Evolutionary conservation across 1,140 invertebrate genomes (phyloP), one percentile per base, ranked within the genome.

Genomic region (Trachymyrmex cornetzi): DNA sequence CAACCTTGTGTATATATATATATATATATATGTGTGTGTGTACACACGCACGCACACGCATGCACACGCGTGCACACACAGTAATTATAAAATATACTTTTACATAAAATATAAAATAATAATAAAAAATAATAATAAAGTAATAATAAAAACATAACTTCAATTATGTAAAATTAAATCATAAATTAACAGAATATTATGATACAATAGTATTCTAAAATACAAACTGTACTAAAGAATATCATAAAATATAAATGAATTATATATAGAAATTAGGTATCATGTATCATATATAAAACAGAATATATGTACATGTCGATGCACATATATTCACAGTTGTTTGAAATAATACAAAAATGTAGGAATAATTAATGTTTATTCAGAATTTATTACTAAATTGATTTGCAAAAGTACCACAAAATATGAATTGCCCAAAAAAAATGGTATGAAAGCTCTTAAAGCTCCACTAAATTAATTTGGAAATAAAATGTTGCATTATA

Each of bases 301-400:
- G 4, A 24, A 74, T 66, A 85, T n/a, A 89, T n/a, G 34, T 53
- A 34, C 12, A 44, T 44, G 38, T 34, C 75, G 61, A n/a, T 59
- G 0, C n/a, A 63, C 27, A 77, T 24, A 53, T 72, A 77, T 14
- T 38, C 69, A 53, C 12, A 80, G 38, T 61, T 61, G 57, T 50
- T 55, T 9, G 34, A 11, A 55, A 59, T 63, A 77, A 86, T 57
- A 61, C 7, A 85, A 11, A 66, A 30, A 77, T 38, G 22, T 53
- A 53, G 34, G 30, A 67, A 27, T 61, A 63, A 53, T 74, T 67
- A 80, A 22, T 48, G 27, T 74, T 75, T 61, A 59, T n/a, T 24
- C 22, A 64, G 14, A 38, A 48, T 24, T 38, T 34, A 69, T 38
- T 79, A 27, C 48, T n/a, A 66, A 81, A n/a, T 7, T 27, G 1